These are phyloP conservation scores for Tethea ocularis DNA, from an alignment of 2,888 invertebrate species.

Conservation along the genomic window DNA sequence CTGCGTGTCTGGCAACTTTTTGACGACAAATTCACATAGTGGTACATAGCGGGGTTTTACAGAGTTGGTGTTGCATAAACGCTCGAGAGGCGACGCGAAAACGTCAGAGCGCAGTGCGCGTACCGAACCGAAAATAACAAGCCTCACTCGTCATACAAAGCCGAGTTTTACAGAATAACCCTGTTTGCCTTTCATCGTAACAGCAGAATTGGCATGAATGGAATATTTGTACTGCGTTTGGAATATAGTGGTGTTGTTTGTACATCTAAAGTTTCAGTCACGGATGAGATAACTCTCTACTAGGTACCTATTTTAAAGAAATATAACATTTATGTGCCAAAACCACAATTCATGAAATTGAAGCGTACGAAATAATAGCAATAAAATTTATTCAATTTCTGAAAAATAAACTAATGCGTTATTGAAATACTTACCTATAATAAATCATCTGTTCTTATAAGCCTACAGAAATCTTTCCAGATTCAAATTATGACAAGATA, in stretches of 20 bases:
- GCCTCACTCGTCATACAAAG: conserved; percentile 30
- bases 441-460: too few relatives aligned
- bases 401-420: neutral
- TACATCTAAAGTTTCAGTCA: neutral
- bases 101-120: conserved; percentile 22
- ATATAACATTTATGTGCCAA: neutral
- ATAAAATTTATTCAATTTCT: too few relatives aligned
- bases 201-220: conserved; percentile 23
- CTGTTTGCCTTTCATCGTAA: conserved; percentile 25
- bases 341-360: neutral
- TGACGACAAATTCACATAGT: conserved; percentile 30
- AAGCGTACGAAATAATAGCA: too few relatives aligned
- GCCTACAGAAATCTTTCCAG: neutral
- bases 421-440: too few relatives aligned
- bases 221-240: conserved; percentile 17
- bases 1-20: conserved; percentile 1
- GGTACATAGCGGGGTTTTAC: conserved; percentile 23
- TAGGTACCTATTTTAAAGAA: neutral
- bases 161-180: conserved; percentile 32
- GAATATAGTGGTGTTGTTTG: conserved; percentile 12
- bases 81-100: conserved; percentile 28
- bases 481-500: neutral
- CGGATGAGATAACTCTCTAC: neutral
- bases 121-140: conserved; percentile 37
- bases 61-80: conserved; percentile 30